Base-by-base conservation (phyloP, 2,888 invertebrate genomes). In the Luperina nickerlii region DNA sequence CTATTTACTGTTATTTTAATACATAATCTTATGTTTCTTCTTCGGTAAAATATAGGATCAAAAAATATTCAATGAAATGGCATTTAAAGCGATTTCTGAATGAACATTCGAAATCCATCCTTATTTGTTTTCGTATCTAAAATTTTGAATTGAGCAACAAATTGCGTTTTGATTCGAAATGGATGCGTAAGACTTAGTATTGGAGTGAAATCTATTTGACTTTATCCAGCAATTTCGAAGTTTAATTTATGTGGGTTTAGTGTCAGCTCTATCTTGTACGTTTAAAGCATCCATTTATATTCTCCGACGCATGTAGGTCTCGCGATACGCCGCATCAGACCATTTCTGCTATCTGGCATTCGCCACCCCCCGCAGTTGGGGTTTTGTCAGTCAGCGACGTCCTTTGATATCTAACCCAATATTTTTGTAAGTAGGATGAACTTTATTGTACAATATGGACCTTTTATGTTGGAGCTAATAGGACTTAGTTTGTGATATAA, bases 381-480 rank as follows among this genome's bases (percentile, higher is more conserved):
- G 71, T 79, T 84, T 88, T 92, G 92, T 93, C 92, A 89, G 92
- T 88, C 89, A 90, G 86, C 87, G 90, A 86, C 90, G 83, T 74
- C 81, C 77, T 89, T 83, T 86, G 86, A 87, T 91, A 92, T 93
- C 92, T 87, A 73, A 76, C 85, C 73, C 88, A 78, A 66, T 74
- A 71, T 65, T 66, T 75, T 60, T 76, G 79, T 82, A 86, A 88
- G 73, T 79, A 88, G 88, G 77, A 76, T 88, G 75, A 68, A 69
- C 60, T 83, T 80, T 83, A 81, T 74, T 77, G 76, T 74, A 66
- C 62, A 77, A 76, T 88, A 81, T 73, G 63, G 73, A 81, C 66
- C 76, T 69, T 88, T 82, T 74, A 73, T 60, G 69, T 68, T 51
- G 73, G 24, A 63, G 66, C 72, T 76, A 76, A 85, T 63, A 76